Conservation (phyloP, 2,797 vertebrate species). For the Paedocypris micromegethes region DNA sequence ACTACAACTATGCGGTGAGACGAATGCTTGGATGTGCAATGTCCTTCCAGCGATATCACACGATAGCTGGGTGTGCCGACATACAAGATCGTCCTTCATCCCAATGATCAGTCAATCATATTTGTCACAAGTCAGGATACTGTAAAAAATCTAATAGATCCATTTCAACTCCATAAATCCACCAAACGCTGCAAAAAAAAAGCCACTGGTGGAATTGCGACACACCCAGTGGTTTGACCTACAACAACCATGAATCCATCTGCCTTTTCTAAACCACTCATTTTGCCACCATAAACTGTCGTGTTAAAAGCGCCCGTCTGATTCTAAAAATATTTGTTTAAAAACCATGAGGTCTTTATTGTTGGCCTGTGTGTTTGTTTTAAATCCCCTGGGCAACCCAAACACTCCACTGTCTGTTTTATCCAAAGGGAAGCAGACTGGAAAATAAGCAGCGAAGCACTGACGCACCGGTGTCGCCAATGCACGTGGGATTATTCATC, state of each 20-base stretch:
- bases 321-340: constrained; percentile 8
- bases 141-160: too few species aligned
- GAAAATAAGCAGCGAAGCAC: constrained; percentile 49
- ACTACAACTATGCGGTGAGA: constrained; percentile 55
- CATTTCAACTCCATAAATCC: too few species aligned
- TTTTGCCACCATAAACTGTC: constrained; percentile 11
- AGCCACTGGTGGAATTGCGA: neutral
- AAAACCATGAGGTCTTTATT: constrained; percentile 27
- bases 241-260: neutral
- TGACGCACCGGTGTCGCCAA: constrained; percentile 14
- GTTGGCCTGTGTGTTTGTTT: constrained; percentile 37
- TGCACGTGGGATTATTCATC: neutral
- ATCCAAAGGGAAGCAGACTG: constrained; percentile 49
- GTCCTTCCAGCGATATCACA: constrained; percentile 38
- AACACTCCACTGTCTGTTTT: constrained; percentile 47
- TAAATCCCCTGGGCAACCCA: constrained; percentile 44
- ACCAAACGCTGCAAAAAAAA: too few species aligned
- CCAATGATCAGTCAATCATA: too few species aligned
- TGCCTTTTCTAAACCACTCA: neutral
- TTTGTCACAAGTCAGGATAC: too few species aligned
- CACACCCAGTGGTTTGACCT: neutral
- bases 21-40: constrained; percentile 47
- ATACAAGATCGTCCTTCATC: too few species aligned
- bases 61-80: constrained; percentile 23
- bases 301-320: neutral